Evolutionary conservation across 2,888 invertebrate genomes (phyloP).

Genomic region (Blera fallax): DNA sequence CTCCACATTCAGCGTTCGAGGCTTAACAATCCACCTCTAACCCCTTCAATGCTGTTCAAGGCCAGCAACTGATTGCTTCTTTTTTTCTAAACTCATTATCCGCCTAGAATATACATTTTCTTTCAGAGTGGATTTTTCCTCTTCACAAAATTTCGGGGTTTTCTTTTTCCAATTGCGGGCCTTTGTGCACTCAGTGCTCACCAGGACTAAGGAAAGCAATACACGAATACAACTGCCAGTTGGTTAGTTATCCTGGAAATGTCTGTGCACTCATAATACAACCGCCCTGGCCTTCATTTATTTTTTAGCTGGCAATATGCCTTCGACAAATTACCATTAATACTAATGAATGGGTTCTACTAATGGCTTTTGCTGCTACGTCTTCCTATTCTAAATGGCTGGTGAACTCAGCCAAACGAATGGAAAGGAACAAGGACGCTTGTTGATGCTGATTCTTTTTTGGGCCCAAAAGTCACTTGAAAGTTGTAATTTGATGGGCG

Average conservation of each 20-base stretch:
- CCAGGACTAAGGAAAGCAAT: constrained; percentile 23
- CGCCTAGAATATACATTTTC: constrained; percentile 40
- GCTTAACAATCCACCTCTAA: neutral
- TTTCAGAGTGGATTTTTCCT: constrained; percentile 2
- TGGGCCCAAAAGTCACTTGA: constrained; percentile 20
- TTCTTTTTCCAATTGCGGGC: neutral
- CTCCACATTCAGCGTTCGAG: neutral
- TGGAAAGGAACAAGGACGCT: constrained; percentile 24
- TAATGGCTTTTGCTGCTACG: constrained; percentile 57
- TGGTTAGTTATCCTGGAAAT: constrained; percentile 15
- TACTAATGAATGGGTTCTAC: constrained; percentile 64
- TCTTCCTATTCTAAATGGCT: constrained; percentile 36
- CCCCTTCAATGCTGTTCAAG: neutral
- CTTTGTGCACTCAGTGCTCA: constrained; percentile 7
- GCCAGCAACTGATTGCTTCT: constrained; percentile 35
- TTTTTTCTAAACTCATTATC: constrained; percentile 46
- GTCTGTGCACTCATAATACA: constrained; percentile 42
- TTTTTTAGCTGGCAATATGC: constrained; percentile 64
- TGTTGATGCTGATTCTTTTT: constrained; percentile 28
- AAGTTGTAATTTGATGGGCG: constrained; percentile 34
- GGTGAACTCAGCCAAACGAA: constrained; percentile 17
- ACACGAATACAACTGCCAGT: constrained; percentile 10
- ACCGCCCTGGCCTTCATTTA: constrained; percentile 41
- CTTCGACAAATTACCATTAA: constrained; percentile 68
- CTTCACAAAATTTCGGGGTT: constrained; percentile 6